These are phyloP conservation scores for Momotus momota DNA, from an alignment of 2,797 vertebrate genomes.

Conservation along the genomic window DNA sequence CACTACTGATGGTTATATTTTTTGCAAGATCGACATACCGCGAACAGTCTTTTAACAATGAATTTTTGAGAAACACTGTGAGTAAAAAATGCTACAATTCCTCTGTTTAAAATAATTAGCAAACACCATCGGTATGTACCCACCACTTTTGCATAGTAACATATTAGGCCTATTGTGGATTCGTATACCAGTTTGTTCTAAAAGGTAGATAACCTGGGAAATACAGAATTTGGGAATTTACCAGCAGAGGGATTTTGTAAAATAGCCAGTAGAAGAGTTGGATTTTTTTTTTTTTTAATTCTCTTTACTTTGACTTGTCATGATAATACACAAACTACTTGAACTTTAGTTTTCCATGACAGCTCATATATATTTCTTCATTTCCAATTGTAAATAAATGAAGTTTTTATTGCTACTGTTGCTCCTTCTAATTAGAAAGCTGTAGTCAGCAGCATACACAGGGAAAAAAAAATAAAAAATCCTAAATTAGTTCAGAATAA, in stretches of 20 bases:
- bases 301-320: not conserved
- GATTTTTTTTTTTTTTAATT: not conserved
- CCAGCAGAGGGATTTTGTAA: not conserved
- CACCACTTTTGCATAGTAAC: not conserved
- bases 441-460: not conserved
- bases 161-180: not conserved
- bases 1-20: not conserved
- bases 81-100: not conserved
- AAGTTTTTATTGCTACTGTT: not conserved
- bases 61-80: not conserved
- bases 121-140: not conserved
- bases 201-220: not conserved
- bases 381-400: not conserved
- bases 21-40: not conserved
- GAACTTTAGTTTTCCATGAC: not conserved
- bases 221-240: not conserved
- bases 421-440: not conserved
- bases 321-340: not conserved
- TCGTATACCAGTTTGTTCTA: not conserved
- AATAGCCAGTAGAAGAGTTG: not conserved
- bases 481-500: not conserved
- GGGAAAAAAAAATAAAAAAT: not conserved
- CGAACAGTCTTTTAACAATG: not conserved
- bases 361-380: not conserved
- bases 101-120: not conserved